Conservation (phyloP, 1,140 invertebrate species). For the Drosophila nasuta region DNA sequence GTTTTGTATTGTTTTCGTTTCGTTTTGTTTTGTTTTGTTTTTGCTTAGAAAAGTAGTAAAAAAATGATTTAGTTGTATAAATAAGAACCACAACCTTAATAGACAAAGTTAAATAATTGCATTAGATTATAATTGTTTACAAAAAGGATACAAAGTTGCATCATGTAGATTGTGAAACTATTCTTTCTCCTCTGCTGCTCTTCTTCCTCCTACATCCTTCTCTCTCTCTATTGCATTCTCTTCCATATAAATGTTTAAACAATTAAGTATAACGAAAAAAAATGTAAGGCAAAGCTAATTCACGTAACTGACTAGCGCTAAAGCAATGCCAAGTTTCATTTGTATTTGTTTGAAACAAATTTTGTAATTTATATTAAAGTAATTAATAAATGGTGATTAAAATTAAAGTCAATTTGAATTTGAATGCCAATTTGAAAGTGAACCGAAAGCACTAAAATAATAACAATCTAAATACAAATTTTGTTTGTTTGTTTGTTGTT, state of each 20-base stretch:
- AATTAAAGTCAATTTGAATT: slow-evolving; percentile 34
- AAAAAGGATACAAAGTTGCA: slow-evolving; percentile 46
- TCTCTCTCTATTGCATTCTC: background rate
- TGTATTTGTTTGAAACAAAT: slow-evolving; percentile 13
- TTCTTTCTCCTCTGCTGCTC: background rate
- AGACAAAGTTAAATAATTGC: slow-evolving; percentile 74
- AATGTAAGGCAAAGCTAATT: slow-evolving; percentile 58
- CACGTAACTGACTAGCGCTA: slow-evolving; percentile 71
- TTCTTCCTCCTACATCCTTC: background rate
- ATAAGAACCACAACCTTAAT: slow-evolving; percentile 82
- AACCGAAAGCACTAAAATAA: slow-evolving; percentile 45
- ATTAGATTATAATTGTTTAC: slow-evolving; percentile 48
- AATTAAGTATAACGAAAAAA: slow-evolving; percentile 55
- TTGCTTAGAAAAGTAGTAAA: slow-evolving; percentile 72
- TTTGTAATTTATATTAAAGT: background rate
- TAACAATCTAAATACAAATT: slow-evolving; percentile 46
- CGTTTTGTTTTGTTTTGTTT: slow-evolving; percentile 37
- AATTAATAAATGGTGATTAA: slow-evolving; percentile 37
- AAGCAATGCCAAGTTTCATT: slow-evolving; percentile 45
- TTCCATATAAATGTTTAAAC: background rate
- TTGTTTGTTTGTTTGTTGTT: slow-evolving; percentile 39
- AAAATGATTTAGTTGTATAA: slow-evolving; percentile 71
- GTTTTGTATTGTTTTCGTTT: slow-evolving; percentile 19
- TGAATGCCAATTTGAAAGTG: slow-evolving; percentile 57
- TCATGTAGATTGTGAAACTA: slow-evolving; percentile 38